These are phyloP conservation scores for Martes martes DNA, from an alignment of 2,113 vertebrate species.

Conservation along the genomic window DNA sequence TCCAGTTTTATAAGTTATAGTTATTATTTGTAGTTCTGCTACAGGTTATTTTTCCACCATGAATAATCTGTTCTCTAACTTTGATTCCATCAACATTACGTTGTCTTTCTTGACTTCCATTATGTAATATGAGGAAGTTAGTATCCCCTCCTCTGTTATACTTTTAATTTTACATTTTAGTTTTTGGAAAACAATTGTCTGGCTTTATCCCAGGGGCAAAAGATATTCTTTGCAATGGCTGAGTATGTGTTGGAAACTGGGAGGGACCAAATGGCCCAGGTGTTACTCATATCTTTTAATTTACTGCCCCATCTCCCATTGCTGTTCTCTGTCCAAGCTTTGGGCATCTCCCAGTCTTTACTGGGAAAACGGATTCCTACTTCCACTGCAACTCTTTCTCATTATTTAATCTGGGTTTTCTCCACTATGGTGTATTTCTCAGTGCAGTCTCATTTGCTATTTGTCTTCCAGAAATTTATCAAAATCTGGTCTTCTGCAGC, in stretches of 20 bases:
- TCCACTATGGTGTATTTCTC: not conserved
- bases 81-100: constrained; percentile 15
- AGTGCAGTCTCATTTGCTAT: not conserved
- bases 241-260: not conserved
- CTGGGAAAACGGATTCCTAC: not conserved
- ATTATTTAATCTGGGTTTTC: not conserved
- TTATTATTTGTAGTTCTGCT: constrained; percentile 39
- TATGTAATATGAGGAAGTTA: constrained; percentile 16
- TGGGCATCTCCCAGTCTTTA: not conserved
- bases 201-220: not conserved
- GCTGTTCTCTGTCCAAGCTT: not conserved
- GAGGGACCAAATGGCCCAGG: not conserved
- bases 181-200: not conserved
- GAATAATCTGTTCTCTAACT: not conserved
- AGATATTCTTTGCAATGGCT: not conserved
- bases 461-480: constrained; percentile 8
- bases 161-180: constrained; percentile 30
- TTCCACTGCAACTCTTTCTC: not conserved
- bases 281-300: constrained; percentile 3
- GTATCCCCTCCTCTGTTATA: not conserved
- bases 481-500: not conserved
- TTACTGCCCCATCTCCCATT: not conserved
- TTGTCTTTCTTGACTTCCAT: constrained; percentile 1
- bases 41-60: not conserved
- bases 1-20: not conserved